Percentiles rank a stretch among this genome's conserved stretches.
These are phyloP conservation scores for Trachemys scripta DNA, from an alignment of 2,113 vertebrate genomes.

Conservation along the genomic window DNA sequence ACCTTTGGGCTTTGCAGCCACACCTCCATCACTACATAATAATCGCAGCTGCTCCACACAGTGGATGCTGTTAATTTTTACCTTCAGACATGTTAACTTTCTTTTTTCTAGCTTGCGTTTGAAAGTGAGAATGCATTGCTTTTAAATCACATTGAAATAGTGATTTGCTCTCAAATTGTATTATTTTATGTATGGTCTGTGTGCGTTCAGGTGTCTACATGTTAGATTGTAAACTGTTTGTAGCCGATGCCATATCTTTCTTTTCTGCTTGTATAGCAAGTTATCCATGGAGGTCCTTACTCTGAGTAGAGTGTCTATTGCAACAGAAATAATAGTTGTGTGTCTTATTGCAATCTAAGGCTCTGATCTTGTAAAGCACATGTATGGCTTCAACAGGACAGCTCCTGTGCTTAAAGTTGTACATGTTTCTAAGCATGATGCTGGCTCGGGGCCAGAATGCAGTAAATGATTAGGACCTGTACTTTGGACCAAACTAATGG, in stretches of 20 bases:
- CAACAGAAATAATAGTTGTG: background rate
- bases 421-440: background rate
- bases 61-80: background rate
- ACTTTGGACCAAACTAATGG: background rate
- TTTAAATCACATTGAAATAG: background rate
- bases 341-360: background rate
- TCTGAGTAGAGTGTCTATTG: background rate
- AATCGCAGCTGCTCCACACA: accelerated
- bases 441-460: background rate
- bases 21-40: accelerated
- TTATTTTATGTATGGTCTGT: background rate
- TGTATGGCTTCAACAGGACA: background rate
- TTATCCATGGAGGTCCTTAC: background rate
- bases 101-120: background rate
- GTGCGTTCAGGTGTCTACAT: background rate
- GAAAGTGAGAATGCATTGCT: background rate
- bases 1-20: background rate
- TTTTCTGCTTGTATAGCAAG: background rate
- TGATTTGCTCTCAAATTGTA: background rate
- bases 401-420: background rate
- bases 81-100: background rate
- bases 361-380: background rate
- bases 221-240: background rate
- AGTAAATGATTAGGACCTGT: background rate
- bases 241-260: background rate